Percentiles rank a stretch among this genome's conserved stretches.
These are phyloP conservation scores for Artemisiospiza belli DNA, from an alignment of 2,113 vertebrate species.

Conservation along the genomic window DNA sequence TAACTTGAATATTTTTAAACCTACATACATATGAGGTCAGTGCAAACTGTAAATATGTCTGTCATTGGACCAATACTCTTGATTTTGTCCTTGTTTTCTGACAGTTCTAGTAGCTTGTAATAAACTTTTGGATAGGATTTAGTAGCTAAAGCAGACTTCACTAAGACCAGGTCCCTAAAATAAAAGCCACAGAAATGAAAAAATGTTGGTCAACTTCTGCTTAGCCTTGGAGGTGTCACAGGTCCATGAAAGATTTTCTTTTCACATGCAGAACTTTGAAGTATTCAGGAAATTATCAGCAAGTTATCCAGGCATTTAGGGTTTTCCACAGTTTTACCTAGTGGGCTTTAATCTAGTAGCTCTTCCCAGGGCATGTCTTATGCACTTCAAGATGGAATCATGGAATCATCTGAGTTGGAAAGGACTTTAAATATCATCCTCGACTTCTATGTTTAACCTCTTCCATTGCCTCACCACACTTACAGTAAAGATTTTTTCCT, in stretches of 20 bases:
- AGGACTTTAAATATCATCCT: neutral
- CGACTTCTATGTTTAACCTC: neutral
- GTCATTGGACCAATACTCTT: neutral
- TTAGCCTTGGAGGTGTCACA: neutral
- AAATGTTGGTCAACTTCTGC: neutral
- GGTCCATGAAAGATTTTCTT: neutral
- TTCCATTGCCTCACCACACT: neutral
- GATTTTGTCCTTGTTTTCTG: conserved; percentile 41
- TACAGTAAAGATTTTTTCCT: neutral
- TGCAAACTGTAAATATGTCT: conserved; percentile 59
- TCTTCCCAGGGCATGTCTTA: neutral
- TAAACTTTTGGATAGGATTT: neutral
- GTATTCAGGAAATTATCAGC: neutral
- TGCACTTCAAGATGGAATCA: neutral
- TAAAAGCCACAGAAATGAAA: neutral
- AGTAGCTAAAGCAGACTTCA: neutral
- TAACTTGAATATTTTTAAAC: conserved; percentile 55
- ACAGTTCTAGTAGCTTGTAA: conserved; percentile 24
- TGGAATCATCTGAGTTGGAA: neutral
- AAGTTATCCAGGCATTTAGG: neutral
- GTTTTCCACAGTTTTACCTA: neutral
- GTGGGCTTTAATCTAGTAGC: neutral
- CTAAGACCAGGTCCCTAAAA: neutral
- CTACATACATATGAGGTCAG: conserved; percentile 49
- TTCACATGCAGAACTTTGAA: neutral